Evolutionary conservation across 2,797 vertebrate genomes (phyloP), one percentile per base, ranked within the genome.

Genomic region (Mastacembelus armatus): DNA sequence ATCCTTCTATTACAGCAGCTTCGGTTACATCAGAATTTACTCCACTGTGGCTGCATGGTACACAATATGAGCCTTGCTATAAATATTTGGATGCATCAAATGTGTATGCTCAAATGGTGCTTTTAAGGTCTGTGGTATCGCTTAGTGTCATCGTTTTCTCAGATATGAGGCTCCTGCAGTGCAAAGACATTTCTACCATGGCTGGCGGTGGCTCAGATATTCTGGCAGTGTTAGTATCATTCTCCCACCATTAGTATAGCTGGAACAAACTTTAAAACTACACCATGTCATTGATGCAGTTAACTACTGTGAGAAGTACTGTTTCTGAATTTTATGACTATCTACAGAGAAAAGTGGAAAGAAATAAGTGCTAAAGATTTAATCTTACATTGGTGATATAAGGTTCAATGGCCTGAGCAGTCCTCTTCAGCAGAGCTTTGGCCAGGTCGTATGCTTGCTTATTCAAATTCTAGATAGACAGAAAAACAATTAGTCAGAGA

Each of bases 361-460:
- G 4, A 30, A 16, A 51, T 2, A 24, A 29, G 15, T 5, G n/a
- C 52, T 5, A 45, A 26, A 42, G n/a, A 52, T 12, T 14, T 19
- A 1, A 16, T 54, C 98, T 97, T 94, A 99, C 98, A 48, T 99
- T 99, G 77, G 98, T 99, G 83, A 99, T 99, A 83, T 99, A 99
- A 0, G 98, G 97, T 77, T 99, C 98, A 65, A 99, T 99, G 43
- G 97, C 96, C 90, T 99, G 97, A 0, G 97, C 97, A 0, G 98
- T 99, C 88, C 97, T 97, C 94, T 99, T 99, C 85, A 99, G 92
- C 74, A 99, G 92, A 71, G 98, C 97, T 83, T 99, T 99, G 68
- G 98, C 97, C 90, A 99, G 86, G 86, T 99, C 98, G 61, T 99
- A 99, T 0, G 97, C 98, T 93, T 99, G 98, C 84, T 99, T 99